Evolutionary conservation across 2,113 vertebrate genomes (phyloP), one percentile per base, ranked within the genome.

Genomic region (Rhabdornis inornatus): DNA sequence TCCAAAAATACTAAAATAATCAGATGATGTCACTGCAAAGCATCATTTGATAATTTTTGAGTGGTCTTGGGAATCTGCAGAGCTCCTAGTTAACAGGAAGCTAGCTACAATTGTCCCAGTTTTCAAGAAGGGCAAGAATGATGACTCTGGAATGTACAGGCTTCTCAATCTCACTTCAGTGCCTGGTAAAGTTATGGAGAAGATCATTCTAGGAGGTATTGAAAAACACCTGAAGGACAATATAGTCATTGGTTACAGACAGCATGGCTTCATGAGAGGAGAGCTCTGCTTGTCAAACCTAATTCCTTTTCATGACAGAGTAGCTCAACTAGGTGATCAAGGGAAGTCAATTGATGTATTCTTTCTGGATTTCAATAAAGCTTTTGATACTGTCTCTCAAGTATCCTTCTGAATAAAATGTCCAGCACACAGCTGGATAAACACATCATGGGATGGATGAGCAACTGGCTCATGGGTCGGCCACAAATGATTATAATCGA

Each of bases 401-500:
- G 30, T 3, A 55, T 40, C 9, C 9, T 20, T 61, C 13, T 63
- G 40, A 7, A 20, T 20, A 30, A 55, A 47, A 30, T 16, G 20
- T 47, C 40, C 49, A 49, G 40, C 40, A 35, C 30, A 35, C 3
- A 12, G 6, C 10, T 70, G 16, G 20, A 63, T n/a, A 79, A 87
- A 40, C 56, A n/a, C 10, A 31, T 18, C 6, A 40, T 24, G 10
- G 0, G 8, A 47, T 49, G 24, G 5, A 9, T 40, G 35, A 71
- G 49, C 11, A 64, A 5, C 35, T 31, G 57, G 11, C 20, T 63
- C 20, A 30, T 0, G 2, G 4, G 16, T n/a, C 0, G 0, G 21
- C 9, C 13, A 25, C 9, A 39, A 33, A 40, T 16, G 13, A 3
- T 40, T 49, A 56, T 9, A 35, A 1, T 21, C 3, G 42, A 55